Conservation (phyloP, 2,797 vertebrate species). For the Myiotriccus ornatus region DNA sequence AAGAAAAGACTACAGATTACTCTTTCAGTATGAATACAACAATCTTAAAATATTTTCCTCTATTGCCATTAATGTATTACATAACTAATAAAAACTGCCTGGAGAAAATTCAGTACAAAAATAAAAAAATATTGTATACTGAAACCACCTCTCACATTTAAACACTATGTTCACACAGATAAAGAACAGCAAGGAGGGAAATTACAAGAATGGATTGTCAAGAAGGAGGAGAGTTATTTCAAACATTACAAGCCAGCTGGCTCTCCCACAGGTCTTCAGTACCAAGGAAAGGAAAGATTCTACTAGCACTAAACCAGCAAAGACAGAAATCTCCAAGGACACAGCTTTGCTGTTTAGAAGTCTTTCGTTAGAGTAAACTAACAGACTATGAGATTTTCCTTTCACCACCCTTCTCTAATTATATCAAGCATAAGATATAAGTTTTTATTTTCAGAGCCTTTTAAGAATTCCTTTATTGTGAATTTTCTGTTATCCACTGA, state of each 20-base stretch:
- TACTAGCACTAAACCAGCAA: not conserved
- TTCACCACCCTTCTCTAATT: not conserved
- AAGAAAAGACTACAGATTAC: not conserved
- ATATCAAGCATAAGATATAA: not conserved
- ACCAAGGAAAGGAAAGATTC: not conserved
- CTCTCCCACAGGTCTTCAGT: not conserved
- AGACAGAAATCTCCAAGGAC: not conserved
- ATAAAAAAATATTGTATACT: not conserved
- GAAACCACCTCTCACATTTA: not conserved
- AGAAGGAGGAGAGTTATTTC: not conserved
- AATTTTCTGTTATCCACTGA: not conserved
- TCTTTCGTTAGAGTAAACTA: not conserved
- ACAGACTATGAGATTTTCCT: not conserved
- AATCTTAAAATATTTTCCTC: not conserved
- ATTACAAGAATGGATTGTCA: not conserved
- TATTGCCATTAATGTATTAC: not conserved
- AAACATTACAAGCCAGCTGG: not conserved
- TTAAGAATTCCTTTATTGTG: not conserved
- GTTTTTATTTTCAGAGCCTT: not conserved
- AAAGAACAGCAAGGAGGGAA: not conserved
- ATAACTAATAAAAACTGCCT: not conserved
- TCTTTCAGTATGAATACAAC: not conserved
- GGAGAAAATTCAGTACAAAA: not conserved
- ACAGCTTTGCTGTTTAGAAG: not conserved
- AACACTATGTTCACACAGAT: not conserved